phyloP scores from a whole-genome alignment of 1,140 invertebrate genomes.

The Psix sp. region DNA sequence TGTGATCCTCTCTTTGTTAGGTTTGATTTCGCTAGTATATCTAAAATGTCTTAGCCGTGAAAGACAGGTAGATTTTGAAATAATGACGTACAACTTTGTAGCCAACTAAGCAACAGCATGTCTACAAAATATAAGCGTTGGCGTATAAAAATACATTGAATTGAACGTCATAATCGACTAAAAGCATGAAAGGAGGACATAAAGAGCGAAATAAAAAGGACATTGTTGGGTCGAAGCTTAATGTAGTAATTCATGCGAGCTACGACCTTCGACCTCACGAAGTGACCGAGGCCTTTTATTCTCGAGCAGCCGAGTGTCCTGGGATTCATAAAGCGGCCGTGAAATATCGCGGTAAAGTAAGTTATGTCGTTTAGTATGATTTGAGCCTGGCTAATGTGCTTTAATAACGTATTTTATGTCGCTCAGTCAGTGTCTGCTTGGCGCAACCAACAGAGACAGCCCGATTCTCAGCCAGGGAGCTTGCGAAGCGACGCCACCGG shows the following conservation, averaged over 20 bases:
- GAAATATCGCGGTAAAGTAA: slow-evolving; percentile 69
- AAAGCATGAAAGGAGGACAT: slow-evolving; percentile 49
- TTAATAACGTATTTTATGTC: slow-evolving; percentile 66
- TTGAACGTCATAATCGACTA: slow-evolving; percentile 41
- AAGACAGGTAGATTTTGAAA: too few species aligned
- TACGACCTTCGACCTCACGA: slow-evolving; percentile 60
- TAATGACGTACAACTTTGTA: too few species aligned
- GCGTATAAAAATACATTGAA: slow-evolving; percentile 38
- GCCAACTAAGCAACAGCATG: background rate
- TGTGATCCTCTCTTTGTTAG: too few species aligned
- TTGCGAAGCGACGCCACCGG: slow-evolving; percentile 44
- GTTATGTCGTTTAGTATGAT: slow-evolving; percentile 70
- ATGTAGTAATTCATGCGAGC: slow-evolving; percentile 59
- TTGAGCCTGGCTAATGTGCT: slow-evolving; percentile 67
- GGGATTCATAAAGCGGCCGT: slow-evolving; percentile 68
- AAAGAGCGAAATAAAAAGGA: slow-evolving; percentile 57
- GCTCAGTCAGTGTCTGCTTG: slow-evolving; percentile 54
- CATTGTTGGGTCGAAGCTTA: slow-evolving; percentile 55
- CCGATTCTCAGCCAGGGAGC: slow-evolving; percentile 19
- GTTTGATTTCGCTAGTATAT: too few species aligned
- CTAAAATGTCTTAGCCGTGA: too few species aligned
- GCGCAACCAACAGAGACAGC: slow-evolving; percentile 41
- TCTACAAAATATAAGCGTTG: slow-evolving; percentile 7
- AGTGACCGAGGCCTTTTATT: slow-evolving; percentile 62
- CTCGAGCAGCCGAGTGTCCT: slow-evolving; percentile 53